Evolutionary conservation across 2,888 invertebrate genomes (phyloP).

Genomic region (Falcaria lacertinaria): DNA sequence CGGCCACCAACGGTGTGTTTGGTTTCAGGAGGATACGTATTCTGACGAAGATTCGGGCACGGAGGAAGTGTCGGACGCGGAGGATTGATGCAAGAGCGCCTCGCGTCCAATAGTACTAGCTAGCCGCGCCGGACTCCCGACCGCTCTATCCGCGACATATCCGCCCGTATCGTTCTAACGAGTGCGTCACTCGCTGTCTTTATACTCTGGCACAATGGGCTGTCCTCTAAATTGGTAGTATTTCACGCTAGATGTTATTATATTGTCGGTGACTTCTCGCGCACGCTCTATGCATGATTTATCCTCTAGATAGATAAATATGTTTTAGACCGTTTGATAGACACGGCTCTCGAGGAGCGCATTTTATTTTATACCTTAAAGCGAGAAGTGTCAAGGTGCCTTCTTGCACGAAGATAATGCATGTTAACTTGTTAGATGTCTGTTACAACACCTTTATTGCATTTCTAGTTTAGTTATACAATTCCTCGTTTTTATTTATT

Average conservation of each 20-base stretch:
- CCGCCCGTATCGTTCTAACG: conserved; percentile 36
- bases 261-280: conserved; percentile 35
- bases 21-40: conserved; percentile 77
- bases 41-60: conserved; percentile 74
- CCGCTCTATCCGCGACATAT: conserved; percentile 47
- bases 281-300: conserved; percentile 66
- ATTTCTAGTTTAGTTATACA: conserved; percentile 76
- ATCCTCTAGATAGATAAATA: conserved; percentile 65
- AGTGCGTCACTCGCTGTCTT: conserved; percentile 37
- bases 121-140: conserved; percentile 3
- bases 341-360: conserved; percentile 19
- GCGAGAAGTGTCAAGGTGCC: conserved; percentile 59
- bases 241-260: conserved; percentile 54
- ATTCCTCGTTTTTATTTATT: conserved; percentile 72
- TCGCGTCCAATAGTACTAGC: conserved; percentile 32
- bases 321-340: conserved; percentile 51
- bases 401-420: conserved; percentile 58
- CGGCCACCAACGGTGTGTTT: conserved; percentile 60
- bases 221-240: conserved; percentile 56
- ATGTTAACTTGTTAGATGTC: conserved; percentile 61
- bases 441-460: conserved; percentile 66
- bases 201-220: conserved; percentile 36
- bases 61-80: conserved; percentile 70
- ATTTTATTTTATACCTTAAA: conserved; percentile 23
- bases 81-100: conserved; percentile 60